Evolutionary conservation across 2,113 vertebrate species (phyloP).

Genomic region (Sminthopsis crassicaudata): DNA sequence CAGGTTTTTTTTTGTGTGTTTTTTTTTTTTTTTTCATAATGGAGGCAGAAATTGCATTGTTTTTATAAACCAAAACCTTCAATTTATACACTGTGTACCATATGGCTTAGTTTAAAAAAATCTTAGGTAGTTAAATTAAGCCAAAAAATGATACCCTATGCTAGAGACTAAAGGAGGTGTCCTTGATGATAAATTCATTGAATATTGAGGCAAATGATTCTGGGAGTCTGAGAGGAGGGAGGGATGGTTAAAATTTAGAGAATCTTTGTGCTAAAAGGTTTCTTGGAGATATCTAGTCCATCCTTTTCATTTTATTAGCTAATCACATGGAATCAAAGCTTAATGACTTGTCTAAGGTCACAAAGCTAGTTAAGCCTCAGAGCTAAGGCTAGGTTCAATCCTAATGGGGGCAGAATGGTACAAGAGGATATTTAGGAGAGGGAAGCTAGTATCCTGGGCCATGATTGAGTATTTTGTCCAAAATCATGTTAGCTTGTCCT

Average conservation of each 20-base stretch:
- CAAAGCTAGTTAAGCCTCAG: not conserved
- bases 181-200: not conserved
- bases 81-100: not conserved
- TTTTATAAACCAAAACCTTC: conserved; percentile 29
- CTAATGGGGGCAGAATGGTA: not conserved
- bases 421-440: not conserved
- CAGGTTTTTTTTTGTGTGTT: not conserved
- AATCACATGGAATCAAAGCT: not conserved
- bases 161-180: not conserved
- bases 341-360: not conserved
- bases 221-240: not conserved
- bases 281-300: not conserved
- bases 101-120: not conserved
- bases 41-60: conserved; percentile 33
- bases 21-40: not conserved
- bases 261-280: not conserved
- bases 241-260: not conserved
- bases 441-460: not conserved
- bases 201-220: not conserved
- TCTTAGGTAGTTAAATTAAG: not conserved
- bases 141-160: not conserved
- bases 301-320: not conserved
- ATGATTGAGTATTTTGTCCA: not conserved
- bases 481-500: not conserved
- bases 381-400: not conserved